These are phyloP conservation scores for Acipenser oxyrinchus DNA, from an alignment of 2,797 vertebrate genomes.

Conservation along the genomic window DNA sequence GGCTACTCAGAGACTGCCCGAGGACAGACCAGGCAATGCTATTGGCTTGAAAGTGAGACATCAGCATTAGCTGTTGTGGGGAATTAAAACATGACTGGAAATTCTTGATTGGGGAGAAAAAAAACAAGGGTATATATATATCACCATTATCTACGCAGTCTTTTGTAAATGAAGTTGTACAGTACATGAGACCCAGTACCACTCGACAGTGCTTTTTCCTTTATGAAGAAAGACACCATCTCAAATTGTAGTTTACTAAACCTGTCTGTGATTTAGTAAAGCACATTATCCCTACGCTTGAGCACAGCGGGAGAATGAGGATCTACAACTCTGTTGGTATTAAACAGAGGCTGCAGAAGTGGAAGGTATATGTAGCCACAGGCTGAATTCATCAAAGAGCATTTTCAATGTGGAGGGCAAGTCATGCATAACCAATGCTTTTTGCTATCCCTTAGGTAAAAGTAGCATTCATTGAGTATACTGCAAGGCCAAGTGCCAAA, in stretches of 20 bases:
- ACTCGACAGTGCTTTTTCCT: no score
- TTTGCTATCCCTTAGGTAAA: constrained; percentile 39
- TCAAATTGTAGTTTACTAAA: constrained; percentile 36
- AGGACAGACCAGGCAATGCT: no score
- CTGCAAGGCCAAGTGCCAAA: neutral
- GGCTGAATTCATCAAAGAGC: constrained; percentile 62
- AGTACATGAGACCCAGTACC: no score
- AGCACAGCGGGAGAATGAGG: constrained; percentile 25
- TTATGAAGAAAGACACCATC: no score
- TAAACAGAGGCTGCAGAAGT: constrained; percentile 34
- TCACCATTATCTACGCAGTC: no score
- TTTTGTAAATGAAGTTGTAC: no score
- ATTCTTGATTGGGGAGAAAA: no score
- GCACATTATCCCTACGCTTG: constrained; percentile 39
- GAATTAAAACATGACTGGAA: no score
- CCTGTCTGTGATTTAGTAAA: constrained; percentile 46
- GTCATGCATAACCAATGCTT: constrained; percentile 67
- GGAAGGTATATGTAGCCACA: constrained; percentile 34
- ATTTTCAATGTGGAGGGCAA: constrained; percentile 52
- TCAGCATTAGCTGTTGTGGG: no score
- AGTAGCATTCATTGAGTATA: constrained; percentile 22
- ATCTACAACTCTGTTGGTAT: constrained; percentile 48
- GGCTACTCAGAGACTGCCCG: no score
- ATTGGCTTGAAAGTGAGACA: no score
- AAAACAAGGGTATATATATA: no score